Evolutionary conservation across 2,797 vertebrate species (phyloP), one percentile per base, ranked within the genome.

Genomic region (Arrhamphus sclerolepis): DNA sequence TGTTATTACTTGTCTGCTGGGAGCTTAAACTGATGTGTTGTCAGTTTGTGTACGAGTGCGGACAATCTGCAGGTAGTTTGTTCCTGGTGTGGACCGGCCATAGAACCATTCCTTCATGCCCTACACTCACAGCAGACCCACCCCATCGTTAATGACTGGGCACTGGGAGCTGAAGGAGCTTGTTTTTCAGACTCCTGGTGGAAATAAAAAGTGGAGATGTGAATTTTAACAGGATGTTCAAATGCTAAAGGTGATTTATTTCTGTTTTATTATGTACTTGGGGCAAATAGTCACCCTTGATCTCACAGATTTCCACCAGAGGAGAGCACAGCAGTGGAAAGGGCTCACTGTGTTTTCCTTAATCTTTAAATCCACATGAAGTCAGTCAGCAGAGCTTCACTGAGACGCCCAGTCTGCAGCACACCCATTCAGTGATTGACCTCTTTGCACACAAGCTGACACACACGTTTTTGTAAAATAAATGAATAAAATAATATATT

Each of bases 401-500:
- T 53, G 78, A 86, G 66, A 82, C 44, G 26, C 56, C 65, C 46
- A 9, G 71, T 78, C 78, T 82, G 77, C 58, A 74, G 50, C 6
- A 34, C 56, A 41, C 46, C 56, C 65, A 51, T 65, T 78, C 72
- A 69, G 39, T 81, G 76, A 86, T 77, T 81, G 77, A 87, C 78
- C 78, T 80, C 71, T 69, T 67, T 13, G 21, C 50, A 39, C 66
- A 68, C 68, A 56, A 66, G 48, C 65, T 46, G 40, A 24, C 34
- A 9, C 11, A 41, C 56, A 18, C 43, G 31, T 51, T 85, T 92
- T 92, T 93, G 89, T 92, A 92, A 91, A 83, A 88, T 88, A 82
- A 90, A 84, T 83, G 66, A 89, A 87, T 87, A 38, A 89, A 86
- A 92, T 92, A 92, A 93, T 93, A 93, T 93, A 92, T 93, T 90